phyloP scores from a whole-genome alignment of 1,140 invertebrate species.

The Nymphalis io region DNA sequence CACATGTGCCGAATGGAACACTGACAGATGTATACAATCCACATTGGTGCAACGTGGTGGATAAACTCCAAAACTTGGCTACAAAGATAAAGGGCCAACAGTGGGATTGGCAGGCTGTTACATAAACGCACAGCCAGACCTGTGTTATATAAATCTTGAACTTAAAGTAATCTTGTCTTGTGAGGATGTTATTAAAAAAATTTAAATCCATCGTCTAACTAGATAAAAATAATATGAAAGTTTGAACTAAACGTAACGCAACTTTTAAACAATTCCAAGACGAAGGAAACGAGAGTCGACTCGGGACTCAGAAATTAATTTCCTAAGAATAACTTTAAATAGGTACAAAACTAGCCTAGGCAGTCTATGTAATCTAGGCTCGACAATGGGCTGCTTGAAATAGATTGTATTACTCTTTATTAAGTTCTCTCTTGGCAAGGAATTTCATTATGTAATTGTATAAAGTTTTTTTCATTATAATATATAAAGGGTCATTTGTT shows the following conservation, averaged over 20 bases:
- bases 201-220: conserved; percentile 16
- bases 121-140: too few species aligned
- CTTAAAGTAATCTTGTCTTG: background rate
- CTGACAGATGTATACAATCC: too few species aligned
- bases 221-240: conserved; percentile 14
- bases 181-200: conserved; percentile 5
- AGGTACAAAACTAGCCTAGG: conserved; percentile 48
- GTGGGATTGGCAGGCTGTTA: too few species aligned
- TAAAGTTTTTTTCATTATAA: too few species aligned
- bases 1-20: too few species aligned
- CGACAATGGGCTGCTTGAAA: conserved; percentile 40
- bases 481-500: too few species aligned
- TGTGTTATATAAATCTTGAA: too few species aligned
- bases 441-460: background rate
- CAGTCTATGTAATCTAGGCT: conserved; percentile 36
- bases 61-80: too few species aligned
- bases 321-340: conserved; percentile 49
- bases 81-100: too few species aligned
- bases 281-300: conserved; percentile 37
- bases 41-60: too few species aligned
- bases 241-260: conserved; percentile 33
- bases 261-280: conserved; percentile 35
- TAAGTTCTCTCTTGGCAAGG: conserved; percentile 2
- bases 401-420: conserved; percentile 31
- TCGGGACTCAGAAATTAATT: conserved; percentile 45